phyloP scores from a whole-genome alignment of 2,113 vertebrate species.

The Trochalopteron elliotii region DNA sequence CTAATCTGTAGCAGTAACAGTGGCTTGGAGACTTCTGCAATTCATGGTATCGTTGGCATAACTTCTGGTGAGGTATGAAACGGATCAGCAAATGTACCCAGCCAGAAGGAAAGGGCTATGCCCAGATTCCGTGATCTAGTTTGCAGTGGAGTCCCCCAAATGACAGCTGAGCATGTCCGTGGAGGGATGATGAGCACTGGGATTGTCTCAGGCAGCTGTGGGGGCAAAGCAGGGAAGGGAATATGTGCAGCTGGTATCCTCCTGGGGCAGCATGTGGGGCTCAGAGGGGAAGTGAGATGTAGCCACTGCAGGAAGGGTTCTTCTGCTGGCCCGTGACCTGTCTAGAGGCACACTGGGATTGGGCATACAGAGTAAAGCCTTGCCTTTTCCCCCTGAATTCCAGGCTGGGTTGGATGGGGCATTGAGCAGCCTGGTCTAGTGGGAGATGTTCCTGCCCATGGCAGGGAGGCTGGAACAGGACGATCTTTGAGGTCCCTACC shows the following conservation, averaged over 20 bases:
- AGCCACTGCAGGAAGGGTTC: background rate
- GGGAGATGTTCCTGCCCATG: background rate
- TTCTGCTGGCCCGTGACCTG: background rate
- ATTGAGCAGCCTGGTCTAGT: background rate
- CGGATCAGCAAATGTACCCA: background rate
- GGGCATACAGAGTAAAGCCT: background rate
- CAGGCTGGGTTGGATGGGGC: background rate
- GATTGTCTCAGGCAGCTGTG: background rate
- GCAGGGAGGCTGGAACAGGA: accelerated
- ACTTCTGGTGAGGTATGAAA: background rate
- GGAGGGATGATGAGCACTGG: background rate
- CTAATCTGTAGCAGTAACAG: background rate
- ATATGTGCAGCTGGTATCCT: accelerated
- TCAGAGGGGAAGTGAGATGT: background rate
- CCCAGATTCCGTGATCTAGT: background rate
- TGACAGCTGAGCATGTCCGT: accelerated
- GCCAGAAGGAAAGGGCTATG: background rate
- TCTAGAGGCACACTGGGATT: background rate
- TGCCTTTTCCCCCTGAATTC: background rate
- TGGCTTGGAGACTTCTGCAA: background rate
- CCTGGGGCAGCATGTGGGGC: background rate
- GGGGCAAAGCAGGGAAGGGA: background rate
- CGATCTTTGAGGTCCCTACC: background rate
- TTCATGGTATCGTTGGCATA: background rate
- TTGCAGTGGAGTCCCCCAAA: background rate